These are phyloP conservation scores for Pseudococcus jackbeardsleyi DNA, from an alignment of 2,888 invertebrate species.

Conservation along the genomic window DNA sequence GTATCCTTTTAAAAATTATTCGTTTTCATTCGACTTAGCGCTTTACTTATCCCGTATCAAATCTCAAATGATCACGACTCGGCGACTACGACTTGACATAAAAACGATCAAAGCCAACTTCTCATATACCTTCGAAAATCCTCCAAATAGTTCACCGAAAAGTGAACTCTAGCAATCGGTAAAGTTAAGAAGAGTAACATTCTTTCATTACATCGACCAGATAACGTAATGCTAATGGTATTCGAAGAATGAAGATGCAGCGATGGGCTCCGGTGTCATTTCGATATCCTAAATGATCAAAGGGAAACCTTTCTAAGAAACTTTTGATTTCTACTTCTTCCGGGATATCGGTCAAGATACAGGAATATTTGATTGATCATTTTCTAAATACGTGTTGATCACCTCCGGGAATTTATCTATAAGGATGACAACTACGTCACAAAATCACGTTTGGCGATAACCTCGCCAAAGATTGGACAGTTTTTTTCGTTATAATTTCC, in stretches of 20 bases:
- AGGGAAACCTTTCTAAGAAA: neutral
- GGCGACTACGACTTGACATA: neutral
- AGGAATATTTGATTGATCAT: neutral
- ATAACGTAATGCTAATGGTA: slow-evolving; percentile 21
- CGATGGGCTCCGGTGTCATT: neutral
- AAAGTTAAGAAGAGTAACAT: neutral
- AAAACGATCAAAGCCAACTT: neutral
- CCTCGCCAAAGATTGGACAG: neutral
- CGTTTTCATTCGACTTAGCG: neutral
- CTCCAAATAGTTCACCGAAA: slow-evolving; percentile 11
- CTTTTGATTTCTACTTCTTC: neutral
- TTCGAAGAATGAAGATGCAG: slow-evolving; percentile 22
- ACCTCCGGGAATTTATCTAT: neutral
- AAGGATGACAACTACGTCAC: neutral
- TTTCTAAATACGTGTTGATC: neutral
- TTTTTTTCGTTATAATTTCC: neutral
- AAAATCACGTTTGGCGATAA: neutral
- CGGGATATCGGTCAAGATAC: neutral
- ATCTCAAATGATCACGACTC: neutral
- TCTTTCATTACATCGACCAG: neutral
- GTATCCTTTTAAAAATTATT: neutral
- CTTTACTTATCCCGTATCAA: neutral
- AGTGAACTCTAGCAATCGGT: neutral
- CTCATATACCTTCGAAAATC: neutral
- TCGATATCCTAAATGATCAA: neutral